Evolutionary conservation across 1,140 invertebrate species (phyloP), one percentile per base, ranked within the genome.

Genomic region (Drosophila albomicans): DNA sequence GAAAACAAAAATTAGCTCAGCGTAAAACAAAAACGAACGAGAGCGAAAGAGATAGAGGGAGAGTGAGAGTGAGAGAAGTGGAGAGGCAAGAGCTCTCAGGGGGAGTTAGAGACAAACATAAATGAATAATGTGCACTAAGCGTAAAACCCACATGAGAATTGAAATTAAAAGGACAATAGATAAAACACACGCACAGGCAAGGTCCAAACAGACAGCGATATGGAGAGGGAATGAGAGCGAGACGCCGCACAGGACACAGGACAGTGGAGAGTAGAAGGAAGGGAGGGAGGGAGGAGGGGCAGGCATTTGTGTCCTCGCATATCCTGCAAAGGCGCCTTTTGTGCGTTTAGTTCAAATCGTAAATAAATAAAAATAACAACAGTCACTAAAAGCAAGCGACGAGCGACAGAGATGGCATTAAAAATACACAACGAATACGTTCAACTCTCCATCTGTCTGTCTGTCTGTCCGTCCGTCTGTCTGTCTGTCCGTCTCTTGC

Each of bases 141-240:
- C 81, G 81, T 82, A 84, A 84, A 84, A 61, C 81, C 81, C 77
- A 84, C 81, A 84, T 78, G 81, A 77, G 77, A 84, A 84, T 84
- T 84, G 81, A 84, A 84, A 84, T 84, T 84, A 84, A 84, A 84
- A 84, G 81, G 81, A 84, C 77, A 84, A 84, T 79, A 84, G 81
- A 84, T 84, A 84, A 79, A 79, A 78, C 59, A 84, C 81, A 84
- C 81, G 81, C 80, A 84, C 73, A 51, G 54, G 20, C 54, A 25
- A 41, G 8, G 52, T 15, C 30, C 52, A 56, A 56, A 35, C 28
- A 38, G 20, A 8, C 16, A 52, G 49, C 15, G 16, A 15, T 13
- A 13, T 13, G 45, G 49, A 52, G 32, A 11, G 54, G 25, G 11
- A 20, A 15, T 13, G 32, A 15, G 13, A 38, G 30, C 5, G 5